These are phyloP conservation scores for Ischnura elegans DNA, from an alignment of 2,888 invertebrate genomes.

Conservation along the genomic window DNA sequence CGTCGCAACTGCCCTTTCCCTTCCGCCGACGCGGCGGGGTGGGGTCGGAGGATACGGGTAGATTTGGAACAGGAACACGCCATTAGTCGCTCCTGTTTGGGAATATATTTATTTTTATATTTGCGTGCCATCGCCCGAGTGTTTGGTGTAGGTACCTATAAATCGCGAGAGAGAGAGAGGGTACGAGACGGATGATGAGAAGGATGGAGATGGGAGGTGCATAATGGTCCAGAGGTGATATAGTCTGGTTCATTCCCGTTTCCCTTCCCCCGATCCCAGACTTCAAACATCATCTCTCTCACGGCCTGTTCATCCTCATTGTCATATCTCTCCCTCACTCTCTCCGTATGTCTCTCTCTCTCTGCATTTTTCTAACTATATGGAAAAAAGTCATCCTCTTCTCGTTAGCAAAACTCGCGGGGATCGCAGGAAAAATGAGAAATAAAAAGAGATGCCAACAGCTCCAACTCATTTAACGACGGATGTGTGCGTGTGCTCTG, in stretches of 20 bases:
- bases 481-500: slow-evolving; percentile 59
- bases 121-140: background rate
- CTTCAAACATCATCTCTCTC: background rate
- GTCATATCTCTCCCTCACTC: background rate
- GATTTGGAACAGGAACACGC: slow-evolving; percentile 61
- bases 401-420: slow-evolving; percentile 57
- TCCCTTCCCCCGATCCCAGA: background rate
- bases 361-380: slow-evolving; percentile 44
- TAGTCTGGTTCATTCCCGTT: slow-evolving; percentile 42
- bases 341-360: background rate
- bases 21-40: background rate
- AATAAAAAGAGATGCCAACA: slow-evolving; percentile 33
- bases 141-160: background rate
- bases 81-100: slow-evolving; percentile 60
- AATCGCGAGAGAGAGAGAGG: slow-evolving; percentile 52
- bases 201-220: background rate
- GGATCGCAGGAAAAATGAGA: slow-evolving; percentile 41
- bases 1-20: background rate
- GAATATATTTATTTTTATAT: slow-evolving; percentile 9
- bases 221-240: slow-evolving; percentile 47
- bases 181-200: background rate
- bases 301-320: slow-evolving; percentile 26
- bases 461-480: slow-evolving; percentile 62
- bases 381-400: slow-evolving; percentile 54
- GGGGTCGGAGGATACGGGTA: background rate